Evolutionary conservation across 2,113 vertebrate genomes (phyloP), one percentile per base, ranked within the genome.

Genomic region (Takifugu bimaculatus): DNA sequence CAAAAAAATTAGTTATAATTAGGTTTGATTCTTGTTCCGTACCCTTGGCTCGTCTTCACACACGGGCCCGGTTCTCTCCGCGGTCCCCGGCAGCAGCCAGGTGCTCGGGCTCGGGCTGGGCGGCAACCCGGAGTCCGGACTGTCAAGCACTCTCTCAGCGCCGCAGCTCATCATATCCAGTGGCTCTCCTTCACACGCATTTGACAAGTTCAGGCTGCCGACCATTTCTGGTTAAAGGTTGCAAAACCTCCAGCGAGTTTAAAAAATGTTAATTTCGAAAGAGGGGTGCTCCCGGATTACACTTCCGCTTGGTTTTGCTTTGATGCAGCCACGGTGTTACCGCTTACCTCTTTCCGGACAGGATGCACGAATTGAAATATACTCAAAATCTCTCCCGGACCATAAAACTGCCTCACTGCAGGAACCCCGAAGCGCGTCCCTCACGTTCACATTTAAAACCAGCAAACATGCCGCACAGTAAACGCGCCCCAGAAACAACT

Each of bases 101-200:
- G 86, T 88, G 75, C 91, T 89, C 72, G 94, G 94, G 72, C 93
- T 92, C 54, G 93, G 94, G 25, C 94, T 95, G 4, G 94, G 92
- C 20, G 94, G 94, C 13, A 95, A 76, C 29, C 94, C 94, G 3
- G 94, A 94, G 86, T 94, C 94, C 51, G 93, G 93, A 67, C 94
- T 95, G 86, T 95, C 94, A 52, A 95, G 92, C 62, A 90, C 87
- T 73, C 93, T 70, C 11, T 92, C 92, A 4, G 87, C 82, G 85
- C 89, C 91, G 79, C 88, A 91, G 86, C 88, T 94, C 90, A 93
- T 94, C 90, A 93, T 89, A 54, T 91, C 92, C 88, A 93, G 87
- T 13, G 90, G 88, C 13, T 91, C 88, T 75, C 91, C 89, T 67
- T 93, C 92, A 51, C 90, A 92, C 55, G 91, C 92, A 86, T 88